These are phyloP conservation scores for Mellilla xanthometata DNA, from an alignment of 2,888 invertebrate species.

Conservation along the genomic window DNA sequence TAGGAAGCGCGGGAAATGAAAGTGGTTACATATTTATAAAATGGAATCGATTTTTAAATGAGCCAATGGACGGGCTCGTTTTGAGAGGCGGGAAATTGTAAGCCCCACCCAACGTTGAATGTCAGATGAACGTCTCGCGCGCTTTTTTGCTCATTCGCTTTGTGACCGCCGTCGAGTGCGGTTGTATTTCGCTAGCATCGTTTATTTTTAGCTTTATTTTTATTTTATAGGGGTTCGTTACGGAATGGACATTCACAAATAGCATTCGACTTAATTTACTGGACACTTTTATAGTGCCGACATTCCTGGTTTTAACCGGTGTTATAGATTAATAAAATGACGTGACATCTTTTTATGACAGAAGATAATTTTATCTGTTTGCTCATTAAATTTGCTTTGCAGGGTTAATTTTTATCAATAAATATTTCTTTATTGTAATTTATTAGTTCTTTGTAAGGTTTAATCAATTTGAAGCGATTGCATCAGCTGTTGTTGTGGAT, in stretches of 20 bases:
- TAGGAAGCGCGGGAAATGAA: constrained; percentile 48
- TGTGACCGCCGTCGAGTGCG: constrained; percentile 55
- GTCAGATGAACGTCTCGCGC: constrained; percentile 70
- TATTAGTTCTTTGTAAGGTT: too few relatives aligned
- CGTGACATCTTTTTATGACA: constrained; percentile 2
- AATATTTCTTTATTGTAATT: too few relatives aligned
- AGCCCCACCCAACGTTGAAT: constrained; percentile 66
- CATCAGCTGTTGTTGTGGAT: too few relatives aligned
- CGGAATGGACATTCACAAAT: constrained; percentile 10
- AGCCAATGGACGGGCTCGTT: constrained; percentile 69
- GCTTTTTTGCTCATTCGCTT: constrained; percentile 74
- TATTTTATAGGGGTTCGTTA: constrained; percentile 18
- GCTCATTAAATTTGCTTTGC: too few relatives aligned
- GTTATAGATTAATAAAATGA: constrained; percentile 5
- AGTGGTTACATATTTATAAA: constrained; percentile 82
- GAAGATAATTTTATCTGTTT: too few relatives aligned
- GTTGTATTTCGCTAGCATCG: constrained; percentile 32
- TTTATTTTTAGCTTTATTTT: constrained; percentile 22
- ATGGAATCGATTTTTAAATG: constrained; percentile 82
- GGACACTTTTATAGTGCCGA: constrained; percentile 17
- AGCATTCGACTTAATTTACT: constrained; percentile 12
- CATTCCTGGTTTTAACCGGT: constrained; percentile 12
- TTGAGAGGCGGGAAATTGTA: constrained; percentile 63
- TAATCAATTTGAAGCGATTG: too few relatives aligned
- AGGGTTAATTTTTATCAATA: too few relatives aligned